These are phyloP conservation scores for Oligia strigilis DNA, from an alignment of 2,888 invertebrate genomes.

Conservation along the genomic window DNA sequence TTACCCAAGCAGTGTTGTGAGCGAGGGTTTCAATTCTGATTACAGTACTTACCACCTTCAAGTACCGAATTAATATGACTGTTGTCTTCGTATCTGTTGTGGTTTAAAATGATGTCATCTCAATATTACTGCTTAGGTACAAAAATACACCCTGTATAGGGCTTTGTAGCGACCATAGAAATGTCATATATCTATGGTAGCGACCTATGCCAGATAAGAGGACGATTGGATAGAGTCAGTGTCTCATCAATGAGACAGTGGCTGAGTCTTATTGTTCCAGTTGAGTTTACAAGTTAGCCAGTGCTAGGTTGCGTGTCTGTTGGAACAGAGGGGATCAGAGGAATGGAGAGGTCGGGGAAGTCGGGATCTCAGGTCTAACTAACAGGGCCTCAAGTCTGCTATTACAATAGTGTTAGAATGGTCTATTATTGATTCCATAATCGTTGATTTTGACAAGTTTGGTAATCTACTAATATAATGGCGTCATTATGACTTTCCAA, in stretches of 20 bases:
- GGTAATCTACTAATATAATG: too few species aligned
- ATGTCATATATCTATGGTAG: neutral
- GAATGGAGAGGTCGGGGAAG: neutral
- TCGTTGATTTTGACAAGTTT: too few species aligned
- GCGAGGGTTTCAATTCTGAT: neutral
- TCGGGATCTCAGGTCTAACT: neutral
- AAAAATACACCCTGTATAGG: slow-evolving; percentile 46
- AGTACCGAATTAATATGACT: neutral
- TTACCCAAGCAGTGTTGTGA: slow-evolving; percentile 27
- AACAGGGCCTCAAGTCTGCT: neutral
- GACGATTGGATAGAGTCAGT: neutral
- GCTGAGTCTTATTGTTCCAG: neutral
- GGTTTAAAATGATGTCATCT: neutral
- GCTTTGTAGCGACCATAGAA: slow-evolving; percentile 36
- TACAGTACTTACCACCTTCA: neutral
- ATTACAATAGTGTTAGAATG: too few species aligned
- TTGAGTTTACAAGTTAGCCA: neutral
- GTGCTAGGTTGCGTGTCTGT: neutral
- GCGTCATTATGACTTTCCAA: too few species aligned
- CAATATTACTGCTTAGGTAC: slow-evolving; percentile 34
- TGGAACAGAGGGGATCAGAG: neutral
- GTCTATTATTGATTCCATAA: too few species aligned
- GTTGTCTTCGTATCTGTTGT: neutral
- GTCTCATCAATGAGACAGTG: neutral
- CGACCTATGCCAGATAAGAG: neutral